Evolutionary conservation across 2,797 vertebrate species (phyloP).

Genomic region (Galaxias olidus): DNA sequence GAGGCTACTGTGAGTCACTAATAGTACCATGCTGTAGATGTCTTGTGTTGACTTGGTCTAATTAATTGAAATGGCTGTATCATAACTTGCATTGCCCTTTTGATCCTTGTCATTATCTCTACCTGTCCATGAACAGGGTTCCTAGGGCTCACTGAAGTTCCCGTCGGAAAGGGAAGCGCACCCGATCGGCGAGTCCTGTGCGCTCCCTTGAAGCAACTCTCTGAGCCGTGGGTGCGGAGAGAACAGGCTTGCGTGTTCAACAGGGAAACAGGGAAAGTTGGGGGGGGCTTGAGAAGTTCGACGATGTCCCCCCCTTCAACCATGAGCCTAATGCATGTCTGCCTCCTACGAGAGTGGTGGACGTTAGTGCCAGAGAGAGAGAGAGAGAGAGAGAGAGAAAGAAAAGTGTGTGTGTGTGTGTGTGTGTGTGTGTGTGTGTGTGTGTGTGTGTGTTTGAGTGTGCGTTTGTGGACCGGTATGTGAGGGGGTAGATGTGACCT

Average conservation of each 20-base stretch:
- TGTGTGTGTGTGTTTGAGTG: not conserved
- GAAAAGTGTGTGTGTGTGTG: no score
- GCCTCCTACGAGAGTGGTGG: constrained; percentile 27
- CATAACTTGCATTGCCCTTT: constrained; percentile 24
- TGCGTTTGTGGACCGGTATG: not conserved
- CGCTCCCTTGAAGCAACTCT: constrained; percentile 31
- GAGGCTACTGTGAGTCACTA: constrained; percentile 20
- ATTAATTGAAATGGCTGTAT: no score
- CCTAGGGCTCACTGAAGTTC: constrained; percentile 57
- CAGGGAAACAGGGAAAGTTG: not conserved
- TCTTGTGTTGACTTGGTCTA: no score
- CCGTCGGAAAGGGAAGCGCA: constrained; percentile 53
- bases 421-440: not conserved
- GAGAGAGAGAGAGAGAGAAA: not conserved
- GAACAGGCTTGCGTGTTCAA: constrained; percentile 38
- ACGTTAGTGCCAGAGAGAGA: not conserved
- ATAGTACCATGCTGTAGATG: not conserved
- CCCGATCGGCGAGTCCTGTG: constrained; percentile 48
- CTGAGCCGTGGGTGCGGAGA: constrained; percentile 43
- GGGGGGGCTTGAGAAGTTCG: constrained; percentile 30
- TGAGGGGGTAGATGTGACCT: constrained; percentile 56
- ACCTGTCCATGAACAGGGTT: constrained; percentile 39
- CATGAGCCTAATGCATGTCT: constrained; percentile 50
- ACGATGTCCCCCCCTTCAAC: constrained; percentile 42
- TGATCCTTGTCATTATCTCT: constrained; percentile 30